These are phyloP conservation scores for Corythornis cristatus DNA, from an alignment of 2,113 vertebrate genomes.

Conservation along the genomic window DNA sequence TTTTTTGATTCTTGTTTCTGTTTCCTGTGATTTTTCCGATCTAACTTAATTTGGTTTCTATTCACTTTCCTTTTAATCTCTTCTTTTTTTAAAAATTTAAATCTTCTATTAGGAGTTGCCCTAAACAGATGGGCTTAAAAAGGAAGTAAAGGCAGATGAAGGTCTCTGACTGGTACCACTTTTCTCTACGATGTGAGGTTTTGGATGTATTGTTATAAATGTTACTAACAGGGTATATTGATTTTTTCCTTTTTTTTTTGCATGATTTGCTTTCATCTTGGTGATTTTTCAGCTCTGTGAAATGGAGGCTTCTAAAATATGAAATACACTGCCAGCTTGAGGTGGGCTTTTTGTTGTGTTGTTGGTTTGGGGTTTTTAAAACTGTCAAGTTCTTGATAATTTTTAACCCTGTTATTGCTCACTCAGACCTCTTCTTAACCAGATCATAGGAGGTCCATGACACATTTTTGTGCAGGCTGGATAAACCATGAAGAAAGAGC, in stretches of 20 bases:
- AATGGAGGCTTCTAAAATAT: background rate
- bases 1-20: background rate
- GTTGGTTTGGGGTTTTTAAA: background rate
- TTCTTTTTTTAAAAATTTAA: background rate
- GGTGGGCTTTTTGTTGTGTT: background rate
- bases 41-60: rapidly evolving
- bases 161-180: background rate
- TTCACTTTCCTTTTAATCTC: background rate
- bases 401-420: background rate
- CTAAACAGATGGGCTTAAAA: background rate
- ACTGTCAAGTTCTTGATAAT: background rate
- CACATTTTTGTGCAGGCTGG: background rate
- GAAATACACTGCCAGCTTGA: background rate
- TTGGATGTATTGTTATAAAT: background rate
- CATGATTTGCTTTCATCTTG: background rate
- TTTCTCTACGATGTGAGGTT: background rate
- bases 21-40: background rate
- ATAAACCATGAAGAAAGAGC: background rate
- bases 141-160: background rate
- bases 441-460: background rate
- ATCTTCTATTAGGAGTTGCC: background rate
- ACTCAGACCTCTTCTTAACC: background rate
- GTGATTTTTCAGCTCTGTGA: background rate
- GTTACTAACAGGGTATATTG: background rate
- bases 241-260: background rate